Evolutionary conservation across 2,888 invertebrate genomes (phyloP).

Genomic region (Portevinia maculata): DNA sequence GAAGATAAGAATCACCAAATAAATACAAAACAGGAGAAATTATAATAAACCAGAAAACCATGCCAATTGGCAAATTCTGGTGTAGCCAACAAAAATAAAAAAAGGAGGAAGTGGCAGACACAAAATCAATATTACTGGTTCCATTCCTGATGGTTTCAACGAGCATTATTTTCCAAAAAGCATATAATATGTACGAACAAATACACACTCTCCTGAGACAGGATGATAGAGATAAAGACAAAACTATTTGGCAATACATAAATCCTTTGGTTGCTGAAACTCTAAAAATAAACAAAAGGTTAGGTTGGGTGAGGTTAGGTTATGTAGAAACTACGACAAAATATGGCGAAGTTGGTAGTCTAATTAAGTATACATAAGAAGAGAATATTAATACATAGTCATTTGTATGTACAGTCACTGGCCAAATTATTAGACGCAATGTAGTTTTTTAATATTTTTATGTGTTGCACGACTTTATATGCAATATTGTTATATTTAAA

Average conservation of each 20-base stretch:
- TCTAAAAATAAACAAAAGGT: no score
- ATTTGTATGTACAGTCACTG: no score
- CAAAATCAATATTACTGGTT: conserved; percentile 59
- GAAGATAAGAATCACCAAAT: not conserved
- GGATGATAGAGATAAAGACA: conserved; percentile 18
- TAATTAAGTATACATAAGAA: no score
- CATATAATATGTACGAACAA: not conserved
- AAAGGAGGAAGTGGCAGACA: conserved; percentile 20
- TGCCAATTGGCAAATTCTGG: conserved; percentile 53
- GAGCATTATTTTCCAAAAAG: conserved; percentile 12
- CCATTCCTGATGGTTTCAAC: conserved; percentile 40
- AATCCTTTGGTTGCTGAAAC: not conserved
- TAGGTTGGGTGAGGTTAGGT: no score
- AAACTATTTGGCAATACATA: not conserved
- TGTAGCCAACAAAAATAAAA: conserved; percentile 2
- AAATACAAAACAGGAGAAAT: conserved; percentile 27
- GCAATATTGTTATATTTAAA: no score
- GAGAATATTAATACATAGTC: no score
- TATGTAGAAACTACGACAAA: no score
- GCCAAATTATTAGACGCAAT: no score
- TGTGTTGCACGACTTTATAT: no score
- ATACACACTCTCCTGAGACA: not conserved
- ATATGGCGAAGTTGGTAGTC: no score
- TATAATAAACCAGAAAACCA: conserved; percentile 59
- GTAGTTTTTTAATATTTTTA: no score